Conservation (phyloP, 2,888 invertebrate species). For the Catotricha subobsoleta region DNA sequence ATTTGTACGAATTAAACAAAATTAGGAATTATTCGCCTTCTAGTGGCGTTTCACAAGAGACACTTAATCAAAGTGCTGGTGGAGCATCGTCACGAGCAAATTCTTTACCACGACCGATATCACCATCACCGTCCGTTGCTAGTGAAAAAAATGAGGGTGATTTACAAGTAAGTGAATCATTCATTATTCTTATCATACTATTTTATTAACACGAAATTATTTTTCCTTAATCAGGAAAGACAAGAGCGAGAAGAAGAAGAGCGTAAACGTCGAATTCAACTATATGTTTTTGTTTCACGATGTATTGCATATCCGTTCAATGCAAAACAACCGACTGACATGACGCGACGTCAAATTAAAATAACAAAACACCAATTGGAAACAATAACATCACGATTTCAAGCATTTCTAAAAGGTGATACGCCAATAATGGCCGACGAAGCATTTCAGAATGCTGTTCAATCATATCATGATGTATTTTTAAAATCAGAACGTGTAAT, state of each 20-base stretch:
- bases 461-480: slow-evolving; percentile 90
- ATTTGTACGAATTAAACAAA: slow-evolving; percentile 6
- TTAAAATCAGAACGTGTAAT: slow-evolving; percentile 90
- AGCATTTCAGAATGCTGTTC: slow-evolving; percentile 97
- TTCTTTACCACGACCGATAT: slow-evolving; percentile 59
- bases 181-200: too few relatives aligned
- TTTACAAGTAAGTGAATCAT: too few relatives aligned
- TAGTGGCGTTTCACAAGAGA: slow-evolving; percentile 42
- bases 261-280: slow-evolving; percentile 79
- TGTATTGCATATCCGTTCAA: slow-evolving; percentile 98
- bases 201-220: too few relatives aligned
- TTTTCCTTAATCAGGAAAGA: slow-evolving; percentile 42
- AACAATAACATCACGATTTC: slow-evolving; percentile 80
- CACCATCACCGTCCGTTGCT: slow-evolving; percentile 80
- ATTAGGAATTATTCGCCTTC: slow-evolving; percentile 38
- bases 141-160: slow-evolving; percentile 78
- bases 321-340: slow-evolving; percentile 96
- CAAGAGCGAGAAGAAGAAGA: slow-evolving; percentile 95
- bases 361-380: slow-evolving; percentile 91
- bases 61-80: slow-evolving; percentile 39
- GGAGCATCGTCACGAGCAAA: slow-evolving; percentile 36
- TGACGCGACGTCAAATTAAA: slow-evolving; percentile 90
- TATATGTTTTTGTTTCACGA: slow-evolving; percentile 95
- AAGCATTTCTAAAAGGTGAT: slow-evolving; percentile 85
- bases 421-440: slow-evolving; percentile 96